Evolutionary conservation across 2,113 vertebrate species (phyloP).

Genomic region (Platysteira castanea): DNA sequence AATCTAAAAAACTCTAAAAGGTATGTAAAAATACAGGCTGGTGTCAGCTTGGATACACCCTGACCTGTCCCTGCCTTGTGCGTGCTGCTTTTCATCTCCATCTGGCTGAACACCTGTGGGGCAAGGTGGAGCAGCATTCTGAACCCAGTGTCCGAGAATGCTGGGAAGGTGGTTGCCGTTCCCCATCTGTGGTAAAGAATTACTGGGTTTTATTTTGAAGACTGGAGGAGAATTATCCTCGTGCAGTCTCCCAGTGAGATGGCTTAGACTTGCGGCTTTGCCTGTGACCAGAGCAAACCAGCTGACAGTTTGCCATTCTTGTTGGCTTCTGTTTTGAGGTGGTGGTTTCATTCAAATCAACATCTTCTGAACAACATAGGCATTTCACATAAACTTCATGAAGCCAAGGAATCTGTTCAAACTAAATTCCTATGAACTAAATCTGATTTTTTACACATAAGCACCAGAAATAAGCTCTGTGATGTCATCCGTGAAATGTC

Average conservation of each 20-base stretch:
- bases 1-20: not conserved
- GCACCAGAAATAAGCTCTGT: not conserved
- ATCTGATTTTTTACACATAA: not conserved
- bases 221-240: not conserved
- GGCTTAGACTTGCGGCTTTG: not conserved
- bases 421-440: not conserved
- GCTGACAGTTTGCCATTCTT: not conserved
- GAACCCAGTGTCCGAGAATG: fast-evolving
- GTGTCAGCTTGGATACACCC: not conserved
- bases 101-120: not conserved
- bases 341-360: not conserved
- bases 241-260: not conserved
- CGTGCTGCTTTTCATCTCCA: not conserved
- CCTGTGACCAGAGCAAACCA: not conserved
- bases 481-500: not conserved
- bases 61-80: not conserved
- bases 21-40: not conserved
- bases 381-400: not conserved
- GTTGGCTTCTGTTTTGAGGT: not conserved
- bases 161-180: no score
- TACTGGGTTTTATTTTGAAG: not conserved
- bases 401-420: not conserved
- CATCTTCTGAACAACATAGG: not conserved
- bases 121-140: not conserved
- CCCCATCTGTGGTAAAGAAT: not conserved